Percentiles rank a stretch among this genome's conserved stretches.
phyloP scores from a whole-genome alignment of 2,797 vertebrate species.

The Ataeniobius toweri region DNA sequence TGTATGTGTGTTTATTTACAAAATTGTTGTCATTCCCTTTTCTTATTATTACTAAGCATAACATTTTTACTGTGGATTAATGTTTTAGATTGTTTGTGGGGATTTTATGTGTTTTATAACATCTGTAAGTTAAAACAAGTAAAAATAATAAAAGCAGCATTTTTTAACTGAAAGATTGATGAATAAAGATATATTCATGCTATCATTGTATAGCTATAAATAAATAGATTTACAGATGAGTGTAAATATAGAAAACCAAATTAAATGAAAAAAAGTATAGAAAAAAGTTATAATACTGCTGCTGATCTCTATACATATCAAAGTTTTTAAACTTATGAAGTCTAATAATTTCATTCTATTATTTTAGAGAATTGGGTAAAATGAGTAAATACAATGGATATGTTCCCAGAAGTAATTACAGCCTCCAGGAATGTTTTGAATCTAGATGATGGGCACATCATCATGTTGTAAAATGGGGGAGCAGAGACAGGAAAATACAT shows the following conservation, averaged over 20 bases:
- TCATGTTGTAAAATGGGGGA: too few relatives aligned
- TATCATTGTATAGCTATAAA: neutral
- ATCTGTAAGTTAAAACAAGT: neutral
- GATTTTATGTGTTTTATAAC: neutral
- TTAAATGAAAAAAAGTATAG: neutral
- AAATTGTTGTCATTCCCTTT: too few relatives aligned
- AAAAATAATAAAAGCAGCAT: neutral
- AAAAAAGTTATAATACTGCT: neutral
- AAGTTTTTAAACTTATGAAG: too few relatives aligned
- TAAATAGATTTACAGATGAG: neutral
- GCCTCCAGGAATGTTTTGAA: too few relatives aligned
- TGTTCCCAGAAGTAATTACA: too few relatives aligned
- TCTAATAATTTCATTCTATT: too few relatives aligned
- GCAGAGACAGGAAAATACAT: too few relatives aligned
- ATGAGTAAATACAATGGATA: too few relatives aligned
- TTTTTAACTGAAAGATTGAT: neutral
- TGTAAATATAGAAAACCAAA: neutral
- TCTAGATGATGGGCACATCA: too few relatives aligned
- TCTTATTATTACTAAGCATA: neutral
- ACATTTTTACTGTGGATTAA: neutral
- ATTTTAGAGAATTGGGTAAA: too few relatives aligned
- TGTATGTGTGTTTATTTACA: too few relatives aligned
- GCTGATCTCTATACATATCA: too few relatives aligned
- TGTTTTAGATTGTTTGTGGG: neutral
- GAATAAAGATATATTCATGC: neutral